These are phyloP conservation scores for Podilymbus podiceps DNA, from an alignment of 2,113 vertebrate genomes.

Conservation along the genomic window DNA sequence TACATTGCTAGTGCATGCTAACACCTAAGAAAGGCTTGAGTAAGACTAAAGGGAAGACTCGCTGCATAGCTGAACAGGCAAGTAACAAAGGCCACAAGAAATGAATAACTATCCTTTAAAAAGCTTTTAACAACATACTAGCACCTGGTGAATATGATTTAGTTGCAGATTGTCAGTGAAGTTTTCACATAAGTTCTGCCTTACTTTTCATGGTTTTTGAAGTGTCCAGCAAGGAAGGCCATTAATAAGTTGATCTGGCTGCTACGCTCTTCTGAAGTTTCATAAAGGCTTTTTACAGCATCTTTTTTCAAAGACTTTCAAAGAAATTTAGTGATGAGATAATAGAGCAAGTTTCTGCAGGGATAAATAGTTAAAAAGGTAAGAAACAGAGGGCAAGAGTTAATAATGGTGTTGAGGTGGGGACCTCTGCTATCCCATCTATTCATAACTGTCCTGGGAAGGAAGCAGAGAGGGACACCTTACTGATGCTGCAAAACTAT, in stretches of 20 bases:
- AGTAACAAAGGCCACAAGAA: neutral
- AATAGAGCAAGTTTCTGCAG: neutral
- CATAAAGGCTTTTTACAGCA: neutral
- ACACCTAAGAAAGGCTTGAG: neutral
- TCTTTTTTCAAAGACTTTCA: neutral
- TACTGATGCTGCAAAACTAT: neutral
- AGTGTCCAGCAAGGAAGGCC: neutral
- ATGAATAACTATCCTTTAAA: neutral
- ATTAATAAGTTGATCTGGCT: neutral
- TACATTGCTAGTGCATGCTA: neutral
- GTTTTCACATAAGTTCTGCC: neutral
- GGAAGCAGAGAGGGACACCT: neutral
- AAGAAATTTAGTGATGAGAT: neutral
- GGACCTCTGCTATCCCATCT: neutral
- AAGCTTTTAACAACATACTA: neutral
- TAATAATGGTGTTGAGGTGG: neutral
- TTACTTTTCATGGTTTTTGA: neutral
- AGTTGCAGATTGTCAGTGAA: neutral
- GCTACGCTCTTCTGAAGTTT: neutral
- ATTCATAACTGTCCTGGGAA: neutral
- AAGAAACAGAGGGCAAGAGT: neutral
- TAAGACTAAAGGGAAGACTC: neutral
- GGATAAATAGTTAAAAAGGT: neutral
- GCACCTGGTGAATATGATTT: neutral
- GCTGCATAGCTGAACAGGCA: neutral